Evolutionary conservation across 2,113 vertebrate genomes (phyloP).

Genomic region (Eira barbara): DNA sequence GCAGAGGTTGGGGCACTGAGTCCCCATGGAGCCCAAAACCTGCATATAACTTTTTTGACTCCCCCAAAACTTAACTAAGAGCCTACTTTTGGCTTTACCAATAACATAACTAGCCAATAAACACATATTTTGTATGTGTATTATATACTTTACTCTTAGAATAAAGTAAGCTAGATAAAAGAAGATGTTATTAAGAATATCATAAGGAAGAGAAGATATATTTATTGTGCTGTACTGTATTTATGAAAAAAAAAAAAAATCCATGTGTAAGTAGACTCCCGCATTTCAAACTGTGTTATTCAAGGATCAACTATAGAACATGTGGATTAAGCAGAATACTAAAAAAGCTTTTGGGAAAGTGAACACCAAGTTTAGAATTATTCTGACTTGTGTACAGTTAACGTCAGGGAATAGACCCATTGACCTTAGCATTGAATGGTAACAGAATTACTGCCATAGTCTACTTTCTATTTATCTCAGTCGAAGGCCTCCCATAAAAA

Average conservation of each 20-base stretch:
- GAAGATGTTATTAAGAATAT: not conserved
- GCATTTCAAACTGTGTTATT: not conserved
- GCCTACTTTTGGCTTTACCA: not conserved
- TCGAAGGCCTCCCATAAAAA: not conserved
- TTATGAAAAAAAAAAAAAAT: not conserved
- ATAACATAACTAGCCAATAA: not conserved
- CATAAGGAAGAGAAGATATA: not conserved
- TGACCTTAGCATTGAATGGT: not conserved
- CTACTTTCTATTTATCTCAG: not conserved
- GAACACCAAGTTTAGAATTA: not conserved
- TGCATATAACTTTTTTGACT: not conserved
- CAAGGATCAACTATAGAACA: not conserved
- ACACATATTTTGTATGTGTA: not conserved
- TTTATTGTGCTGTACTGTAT: not conserved
- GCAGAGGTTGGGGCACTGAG: not conserved
- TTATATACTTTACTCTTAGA: not conserved
- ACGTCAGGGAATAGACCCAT: not conserved
- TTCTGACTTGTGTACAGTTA: not conserved
- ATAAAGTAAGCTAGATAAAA: not conserved
- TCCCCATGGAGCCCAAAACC: not conserved
- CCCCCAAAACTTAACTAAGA: not conserved
- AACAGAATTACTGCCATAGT: not conserved
- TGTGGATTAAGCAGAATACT: not conserved
- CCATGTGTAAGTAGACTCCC: not conserved
- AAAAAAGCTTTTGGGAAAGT: not conserved